Percentiles rank a stretch among this genome's conserved stretches.
Evolutionary conservation across 2,888 invertebrate species (phyloP).

Genomic region (Stenodera caucasica): DNA sequence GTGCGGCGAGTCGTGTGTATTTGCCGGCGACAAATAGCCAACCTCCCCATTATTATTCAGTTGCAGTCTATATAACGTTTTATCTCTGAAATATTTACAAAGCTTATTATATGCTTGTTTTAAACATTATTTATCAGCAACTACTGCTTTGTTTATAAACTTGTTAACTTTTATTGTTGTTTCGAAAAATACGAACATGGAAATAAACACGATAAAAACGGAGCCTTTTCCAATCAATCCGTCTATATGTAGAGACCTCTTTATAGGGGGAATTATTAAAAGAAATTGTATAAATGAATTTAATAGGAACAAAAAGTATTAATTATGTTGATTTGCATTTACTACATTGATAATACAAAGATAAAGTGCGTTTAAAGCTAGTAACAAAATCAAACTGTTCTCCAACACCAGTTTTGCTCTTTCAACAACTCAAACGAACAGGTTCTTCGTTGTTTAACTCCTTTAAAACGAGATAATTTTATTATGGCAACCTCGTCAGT

Average conservation of each 20-base stretch:
- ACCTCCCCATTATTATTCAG: conserved; percentile 15
- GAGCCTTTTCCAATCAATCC: too few relatives aligned
- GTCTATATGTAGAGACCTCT: too few relatives aligned
- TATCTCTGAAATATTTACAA: conserved; percentile 14
- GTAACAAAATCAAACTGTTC: background rate
- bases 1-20: conserved; percentile 27
- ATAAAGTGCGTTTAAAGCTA: background rate
- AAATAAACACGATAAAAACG: background rate
- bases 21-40: conserved; percentile 17
- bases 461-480: conserved; percentile 12
- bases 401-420: background rate
- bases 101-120: conserved; percentile 15
- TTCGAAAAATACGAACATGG: background rate
- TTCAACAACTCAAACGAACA: conserved; percentile 3
- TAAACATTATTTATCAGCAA: conserved; percentile 11
- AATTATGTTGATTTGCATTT: conserved; percentile 1
- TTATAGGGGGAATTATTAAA: background rate
- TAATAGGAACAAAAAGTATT: background rate
- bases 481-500: conserved; percentile 10
- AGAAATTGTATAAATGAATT: background rate
- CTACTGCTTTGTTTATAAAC: conserved; percentile 8
- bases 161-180: background rate
- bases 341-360: background rate
- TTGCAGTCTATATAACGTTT: conserved; percentile 6
- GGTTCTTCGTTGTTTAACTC: conserved; percentile 7